A percentile compares a stretch with the other conserved stretches of the same genome.
phyloP scores from a whole-genome alignment of 2,113 vertebrate genomes.

The Calypte anna region DNA sequence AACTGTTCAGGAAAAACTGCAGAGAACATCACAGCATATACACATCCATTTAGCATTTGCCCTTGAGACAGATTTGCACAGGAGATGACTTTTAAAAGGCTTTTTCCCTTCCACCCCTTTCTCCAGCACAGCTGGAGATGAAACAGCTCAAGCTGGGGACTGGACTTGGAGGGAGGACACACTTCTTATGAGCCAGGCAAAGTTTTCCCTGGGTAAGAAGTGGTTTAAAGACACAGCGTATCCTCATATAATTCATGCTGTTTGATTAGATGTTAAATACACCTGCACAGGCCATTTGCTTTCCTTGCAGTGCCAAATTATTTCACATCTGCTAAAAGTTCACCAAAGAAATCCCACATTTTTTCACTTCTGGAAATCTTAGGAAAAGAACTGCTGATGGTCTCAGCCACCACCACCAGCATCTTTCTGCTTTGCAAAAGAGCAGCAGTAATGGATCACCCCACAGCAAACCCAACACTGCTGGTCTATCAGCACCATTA shows the following conservation, averaged over 20 bases:
- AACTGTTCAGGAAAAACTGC: not conserved
- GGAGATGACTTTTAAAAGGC: not conserved
- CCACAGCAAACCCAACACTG: not conserved
- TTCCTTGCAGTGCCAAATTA: not conserved
- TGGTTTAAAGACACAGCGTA: not conserved
- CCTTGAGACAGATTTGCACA: not conserved
- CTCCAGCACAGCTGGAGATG: not conserved
- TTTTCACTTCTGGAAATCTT: not conserved
- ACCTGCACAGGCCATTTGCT: not conserved
- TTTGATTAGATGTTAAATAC: not conserved
- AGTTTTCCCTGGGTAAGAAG: not conserved
- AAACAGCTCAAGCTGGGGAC: fast-evolving
- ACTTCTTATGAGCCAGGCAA: not conserved
- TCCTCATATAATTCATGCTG: not conserved
- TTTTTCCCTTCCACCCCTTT: not conserved
- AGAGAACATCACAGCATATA: not conserved
- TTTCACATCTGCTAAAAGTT: not conserved
- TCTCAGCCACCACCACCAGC: not conserved
- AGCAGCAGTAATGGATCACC: not conserved
- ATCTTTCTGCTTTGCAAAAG: not conserved
- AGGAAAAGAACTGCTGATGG: not conserved
- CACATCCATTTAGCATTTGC: not conserved
- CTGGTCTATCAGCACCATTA: not conserved
- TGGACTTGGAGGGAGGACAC: fast-evolving
- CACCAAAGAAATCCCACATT: not conserved